Percentiles rank a stretch among this genome's conserved stretches.
phyloP scores from a whole-genome alignment of 2,113 vertebrate species.

The cat (Felis catus) region F.catus_Fca126_mat1.0 CM031425.1:19746501-19747000 shows the following conservation, averaged over 20 bases:
- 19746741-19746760: neutral
- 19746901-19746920: neutral
- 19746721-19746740: neutral
- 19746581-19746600: too few species aligned
- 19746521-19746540: too few species aligned
- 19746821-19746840: too few species aligned
- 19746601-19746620: too few species aligned
- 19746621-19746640: too few species aligned
- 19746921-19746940: neutral
- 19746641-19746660: neutral
- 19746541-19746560: too few species aligned
- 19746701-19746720: neutral
- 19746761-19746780: neutral
- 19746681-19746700: neutral
- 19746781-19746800: too few species aligned
- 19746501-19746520: too few species aligned
- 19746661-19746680: neutral
- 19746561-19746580: too few species aligned
- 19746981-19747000: neutral
- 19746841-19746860: too few species aligned
- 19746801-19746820: too few species aligned
- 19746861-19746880: neutral
- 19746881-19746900: neutral
- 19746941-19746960: neutral
- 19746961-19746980: neutral